These are phyloP conservation scores for Meghimatium bilineatum DNA, from an alignment of 2,888 invertebrate species.

Conservation along the genomic window DNA sequence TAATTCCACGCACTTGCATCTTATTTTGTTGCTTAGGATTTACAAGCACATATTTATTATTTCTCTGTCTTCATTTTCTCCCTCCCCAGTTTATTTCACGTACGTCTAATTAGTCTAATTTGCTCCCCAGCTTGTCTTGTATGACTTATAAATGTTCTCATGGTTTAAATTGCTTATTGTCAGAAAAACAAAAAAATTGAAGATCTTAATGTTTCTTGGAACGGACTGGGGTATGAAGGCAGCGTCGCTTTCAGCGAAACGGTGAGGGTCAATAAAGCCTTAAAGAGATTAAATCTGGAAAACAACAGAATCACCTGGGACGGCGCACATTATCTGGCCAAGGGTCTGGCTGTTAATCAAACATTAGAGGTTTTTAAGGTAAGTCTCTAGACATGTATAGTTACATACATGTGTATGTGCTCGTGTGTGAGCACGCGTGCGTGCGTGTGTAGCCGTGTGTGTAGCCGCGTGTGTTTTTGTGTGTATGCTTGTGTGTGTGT, in stretches of 20 bases:
- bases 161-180: constrained; percentile 6
- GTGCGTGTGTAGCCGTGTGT: too few species aligned
- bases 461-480: too few species aligned
- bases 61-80: too few species aligned
- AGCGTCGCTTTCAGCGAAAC: constrained; percentile 70
- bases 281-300: constrained; percentile 69
- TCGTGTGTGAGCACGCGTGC: too few species aligned
- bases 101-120: too few species aligned
- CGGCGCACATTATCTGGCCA: constrained; percentile 68
- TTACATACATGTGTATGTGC: neutral
- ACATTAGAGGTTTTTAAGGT: constrained; percentile 72
- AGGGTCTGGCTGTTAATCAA: constrained; percentile 68
- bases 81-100: too few species aligned
- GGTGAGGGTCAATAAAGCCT: constrained; percentile 64
- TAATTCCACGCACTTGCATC: too few species aligned
- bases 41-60: too few species aligned
- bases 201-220: constrained; percentile 72
- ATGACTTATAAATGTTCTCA: too few species aligned
- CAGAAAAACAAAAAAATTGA: constrained; percentile 62
- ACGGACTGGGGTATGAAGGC: constrained; percentile 74
- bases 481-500: too few species aligned
- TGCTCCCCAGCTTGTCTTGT: too few species aligned
- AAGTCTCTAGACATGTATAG: neutral
- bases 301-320: constrained; percentile 76
- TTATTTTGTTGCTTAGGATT: too few species aligned